A percentile compares a stretch with the other conserved stretches of the same genome.
Evolutionary conservation across 2,888 invertebrate species (phyloP).

Genomic region (Byasa hedistus): DNA sequence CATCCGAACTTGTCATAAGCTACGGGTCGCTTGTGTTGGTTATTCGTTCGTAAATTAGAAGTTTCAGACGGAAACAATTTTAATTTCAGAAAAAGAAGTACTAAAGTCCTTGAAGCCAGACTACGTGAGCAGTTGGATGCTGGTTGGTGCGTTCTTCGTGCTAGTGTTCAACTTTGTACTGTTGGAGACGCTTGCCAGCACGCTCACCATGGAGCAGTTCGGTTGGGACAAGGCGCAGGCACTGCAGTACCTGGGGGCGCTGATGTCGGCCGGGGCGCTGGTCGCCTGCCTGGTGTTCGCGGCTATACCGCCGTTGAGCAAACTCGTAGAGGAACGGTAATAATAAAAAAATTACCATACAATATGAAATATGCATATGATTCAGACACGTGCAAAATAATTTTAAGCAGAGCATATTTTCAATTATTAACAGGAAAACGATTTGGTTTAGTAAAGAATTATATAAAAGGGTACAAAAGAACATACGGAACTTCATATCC

Average conservation of each 20-base stretch:
- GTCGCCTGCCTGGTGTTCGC: constrained; percentile 87
- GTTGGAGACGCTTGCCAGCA: constrained; percentile 90
- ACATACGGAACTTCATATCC: too few relatives aligned
- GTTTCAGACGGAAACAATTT: too few relatives aligned
- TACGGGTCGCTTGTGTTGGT: too few relatives aligned
- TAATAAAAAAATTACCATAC: neutral
- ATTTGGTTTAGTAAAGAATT: too few relatives aligned
- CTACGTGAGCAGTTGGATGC: constrained; percentile 87
- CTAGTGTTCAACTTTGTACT: constrained; percentile 93
- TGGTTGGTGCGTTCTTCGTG: constrained; percentile 90
- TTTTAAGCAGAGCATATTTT: too few relatives aligned
- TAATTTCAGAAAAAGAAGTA: constrained; percentile 83
- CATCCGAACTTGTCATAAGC: too few relatives aligned
- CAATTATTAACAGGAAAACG: too few relatives aligned
- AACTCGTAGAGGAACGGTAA: constrained; percentile 85
- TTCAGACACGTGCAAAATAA: too few relatives aligned
- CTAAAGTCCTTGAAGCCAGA: constrained; percentile 85
- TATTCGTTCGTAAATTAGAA: too few relatives aligned
- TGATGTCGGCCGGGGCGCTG: constrained; percentile 90
- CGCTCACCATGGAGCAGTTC: constrained; percentile 93
- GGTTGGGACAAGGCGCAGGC: constrained; percentile 90
- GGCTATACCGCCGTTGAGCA: constrained; percentile 85
- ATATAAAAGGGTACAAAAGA: too few relatives aligned
- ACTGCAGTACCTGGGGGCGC: constrained; percentile 88
- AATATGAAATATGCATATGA: too few relatives aligned